phyloP scores from a whole-genome alignment of 23 tunicate genomes.

The Phallusia fumigata region DNA sequence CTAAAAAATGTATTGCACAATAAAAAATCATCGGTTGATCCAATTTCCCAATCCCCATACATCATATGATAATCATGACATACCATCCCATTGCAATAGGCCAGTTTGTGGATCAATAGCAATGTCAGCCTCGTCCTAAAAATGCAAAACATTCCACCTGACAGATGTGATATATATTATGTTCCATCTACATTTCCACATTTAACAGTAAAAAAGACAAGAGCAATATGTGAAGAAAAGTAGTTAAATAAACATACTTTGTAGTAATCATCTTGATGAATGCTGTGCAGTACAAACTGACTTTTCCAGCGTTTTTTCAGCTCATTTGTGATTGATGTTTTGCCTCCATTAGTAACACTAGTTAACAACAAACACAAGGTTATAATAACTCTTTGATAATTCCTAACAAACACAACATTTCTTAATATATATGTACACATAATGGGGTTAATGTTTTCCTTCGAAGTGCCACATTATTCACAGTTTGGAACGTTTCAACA shows the following conservation, averaged over 20 bases:
- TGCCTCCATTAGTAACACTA: constrained; percentile 1
- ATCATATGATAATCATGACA: background rate
- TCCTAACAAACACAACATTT: no score
- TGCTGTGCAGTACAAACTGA: background rate
- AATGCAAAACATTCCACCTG: background rate
- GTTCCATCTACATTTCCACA: no score
- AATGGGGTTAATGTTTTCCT: no score
- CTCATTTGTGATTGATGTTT: background rate
- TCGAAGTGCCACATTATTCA: no score
- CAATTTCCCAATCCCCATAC: background rate
- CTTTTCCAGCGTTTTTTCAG: background rate
- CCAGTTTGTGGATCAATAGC: background rate
- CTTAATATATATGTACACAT: no score
- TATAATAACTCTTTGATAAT: no score
- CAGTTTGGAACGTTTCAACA: no score
- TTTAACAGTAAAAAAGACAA: background rate
- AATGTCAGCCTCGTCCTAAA: background rate
- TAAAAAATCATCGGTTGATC: background rate
- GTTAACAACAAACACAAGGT: no score
- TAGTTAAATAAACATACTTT: background rate
- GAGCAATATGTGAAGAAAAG: background rate
- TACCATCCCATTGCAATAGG: background rate
- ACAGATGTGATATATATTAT: no score
- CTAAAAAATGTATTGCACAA: background rate
- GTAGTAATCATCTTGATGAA: constrained; percentile 8